These are phyloP conservation scores for Cerastis leucographa DNA, from an alignment of 2,888 invertebrate genomes.

Conservation along the genomic window DNA sequence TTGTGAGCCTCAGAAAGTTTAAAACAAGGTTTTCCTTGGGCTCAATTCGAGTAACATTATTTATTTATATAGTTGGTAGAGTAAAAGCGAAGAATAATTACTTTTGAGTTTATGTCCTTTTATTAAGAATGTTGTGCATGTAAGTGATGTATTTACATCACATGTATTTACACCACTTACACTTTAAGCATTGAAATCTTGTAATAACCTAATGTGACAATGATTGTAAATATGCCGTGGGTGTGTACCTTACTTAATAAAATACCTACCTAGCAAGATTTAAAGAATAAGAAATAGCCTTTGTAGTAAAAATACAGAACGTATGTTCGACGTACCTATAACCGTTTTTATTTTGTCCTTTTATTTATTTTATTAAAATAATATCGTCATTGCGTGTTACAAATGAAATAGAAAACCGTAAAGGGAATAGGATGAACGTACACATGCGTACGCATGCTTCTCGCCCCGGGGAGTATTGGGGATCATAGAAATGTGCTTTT, in stretches of 20 bases:
- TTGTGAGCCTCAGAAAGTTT: background rate
- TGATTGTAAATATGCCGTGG: too few relatives aligned
- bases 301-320: background rate
- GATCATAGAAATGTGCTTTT: background rate
- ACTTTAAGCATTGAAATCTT: too few relatives aligned
- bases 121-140: too few relatives aligned
- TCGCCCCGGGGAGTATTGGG: background rate
- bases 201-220: too few relatives aligned
- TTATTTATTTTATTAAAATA: background rate
- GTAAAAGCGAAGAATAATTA: background rate
- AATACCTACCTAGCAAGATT: background rate
- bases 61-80: background rate
- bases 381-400: background rate
- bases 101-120: too few relatives aligned
- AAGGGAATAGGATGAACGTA: background rate
- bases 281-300: conserved; percentile 5
- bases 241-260: too few relatives aligned
- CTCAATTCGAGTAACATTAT: background rate
- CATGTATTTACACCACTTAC: too few relatives aligned
- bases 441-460: background rate
- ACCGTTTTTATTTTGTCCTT: background rate
- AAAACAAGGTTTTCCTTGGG: background rate
- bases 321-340: background rate
- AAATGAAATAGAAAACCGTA: background rate
- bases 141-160: too few relatives aligned